Evolutionary conservation across 2,113 vertebrate genomes (phyloP), one percentile per base, ranked within the genome.

Genomic region (Oenanthe melanoleuca): DNA sequence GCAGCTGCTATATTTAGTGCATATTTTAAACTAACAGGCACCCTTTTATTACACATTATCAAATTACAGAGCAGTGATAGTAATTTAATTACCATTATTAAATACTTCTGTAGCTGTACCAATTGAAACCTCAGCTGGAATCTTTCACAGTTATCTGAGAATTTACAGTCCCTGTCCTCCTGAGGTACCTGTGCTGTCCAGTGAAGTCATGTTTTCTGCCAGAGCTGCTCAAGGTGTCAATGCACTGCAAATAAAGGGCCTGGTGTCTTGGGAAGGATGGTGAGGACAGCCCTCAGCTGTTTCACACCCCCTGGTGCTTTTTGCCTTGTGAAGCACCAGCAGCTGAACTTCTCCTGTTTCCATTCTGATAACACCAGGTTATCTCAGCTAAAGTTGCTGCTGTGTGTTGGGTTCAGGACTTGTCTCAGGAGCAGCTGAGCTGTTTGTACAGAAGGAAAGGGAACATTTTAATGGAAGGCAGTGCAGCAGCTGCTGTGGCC

Each of bases 1-100:
- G 49, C 14, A 37, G 26, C 8, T 38, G 17, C 42, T 88, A 1
- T n/a, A 53, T 82, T 82, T 85, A 80, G 63, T 69, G 49, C n/a
- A n/a, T 86, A n/a, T 92, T 57, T 67, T 86, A 66, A 72, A 52
- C 14, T 56, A 88, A 38, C 29, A 93, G n/a, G 12, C 16, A 59
- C 25, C 20, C 44, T 74, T 91, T 91, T 53, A 31, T 78, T 66
- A 42, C 15, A 31, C n/a, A 8, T 28, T 18, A 80, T 86, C 28
- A 90, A 86, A 73, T 91, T 80, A 80, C 23, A 66, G 16, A 88
- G 49, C 25, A 25, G 37, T 69, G 25, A 70, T 22, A 33, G 57
- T 60, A 0, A 37, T 80, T 65, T 88, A 53, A 60, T 86, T 88
- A 45, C 18, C 20, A 37, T 75, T 64, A 69, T 78, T 75, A 67